Evolutionary conservation across 92 coral and sea anemone species (phyloP), one percentile per base, ranked within the genome.

Genomic region (Zoanthus sansibaricus): DNA sequence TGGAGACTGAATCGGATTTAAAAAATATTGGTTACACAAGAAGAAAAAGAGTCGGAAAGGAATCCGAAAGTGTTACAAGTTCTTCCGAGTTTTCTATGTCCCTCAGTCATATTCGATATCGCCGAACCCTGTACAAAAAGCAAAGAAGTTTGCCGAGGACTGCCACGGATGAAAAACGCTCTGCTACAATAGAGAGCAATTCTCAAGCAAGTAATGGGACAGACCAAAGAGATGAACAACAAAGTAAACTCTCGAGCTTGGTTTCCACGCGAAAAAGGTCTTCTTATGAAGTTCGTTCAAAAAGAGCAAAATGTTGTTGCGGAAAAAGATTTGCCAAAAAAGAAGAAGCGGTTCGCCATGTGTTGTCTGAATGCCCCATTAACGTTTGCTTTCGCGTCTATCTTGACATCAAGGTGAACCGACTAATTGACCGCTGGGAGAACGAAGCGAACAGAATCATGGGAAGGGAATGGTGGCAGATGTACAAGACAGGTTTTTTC

Each of bases 381-480:
- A 91, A 91, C 37, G 85, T 91, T 21, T 87, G 93, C 58, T 91
- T 91, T 61, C 76, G 93, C 17, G 73, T 91, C 67, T 89, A 87
- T 71, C 61, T 91, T 11, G 93, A 91, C 72, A 55, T 91, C 37
- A 79, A 88, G 13, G 83, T 90, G 37, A 79, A 90, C 67, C 87
- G 89, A 55, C 82, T 83, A 71, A 86, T 90, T 21, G 80, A 86
- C 69, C 61, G 73, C 75, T 90, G 87, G 90, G 78, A 52, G 78
- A 78, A 79, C 66, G 89, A 90, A 30, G 87, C 76, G 83, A 88
- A 83, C 74, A 82, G 86, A 42, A 87, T 83, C 71, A 61, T 87
- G 88, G 93, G 93, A 37, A 76, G 93, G 68, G 86, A 83, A 13
- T 91, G 93, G 93, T 91, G 93, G 93, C 91, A 91, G 33, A 69